Conservation (phyloP, 2,113 vertebrate species). For the Catharus minimus region DNA sequence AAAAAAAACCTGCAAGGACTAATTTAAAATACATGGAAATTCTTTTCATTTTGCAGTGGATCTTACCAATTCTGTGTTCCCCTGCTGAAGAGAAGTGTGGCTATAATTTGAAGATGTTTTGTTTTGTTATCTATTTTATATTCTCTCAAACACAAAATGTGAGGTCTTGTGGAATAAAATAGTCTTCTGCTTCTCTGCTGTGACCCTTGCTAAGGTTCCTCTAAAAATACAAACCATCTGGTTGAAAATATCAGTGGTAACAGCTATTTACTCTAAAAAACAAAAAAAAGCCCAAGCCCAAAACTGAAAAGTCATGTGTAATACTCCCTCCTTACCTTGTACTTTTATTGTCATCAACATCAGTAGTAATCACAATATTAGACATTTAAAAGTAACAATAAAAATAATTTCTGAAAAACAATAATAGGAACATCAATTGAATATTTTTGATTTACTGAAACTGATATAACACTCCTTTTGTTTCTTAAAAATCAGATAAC, state of each 20-base stretch:
- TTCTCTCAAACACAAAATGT: not conserved
- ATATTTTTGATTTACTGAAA: not conserved
- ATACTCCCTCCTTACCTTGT: not conserved
- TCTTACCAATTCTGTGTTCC: not conserved
- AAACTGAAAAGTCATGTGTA: not conserved
- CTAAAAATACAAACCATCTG: not conserved
- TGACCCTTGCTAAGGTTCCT: not conserved
- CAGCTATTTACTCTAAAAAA: not conserved
- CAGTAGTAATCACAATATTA: not conserved
- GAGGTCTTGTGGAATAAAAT: not conserved
- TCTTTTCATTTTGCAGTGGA: not conserved
- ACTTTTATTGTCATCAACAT: not conserved
- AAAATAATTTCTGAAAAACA: not conserved
- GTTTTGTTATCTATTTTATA: not conserved
- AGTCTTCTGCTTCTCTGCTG: not conserved
- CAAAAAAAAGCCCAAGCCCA: not conserved
- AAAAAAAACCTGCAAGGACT: not conserved
- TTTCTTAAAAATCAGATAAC: not conserved
- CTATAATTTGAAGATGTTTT: not conserved
- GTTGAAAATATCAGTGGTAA: not conserved
- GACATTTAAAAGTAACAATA: not conserved
- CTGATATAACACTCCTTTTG: not conserved
- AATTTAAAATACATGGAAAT: not conserved
- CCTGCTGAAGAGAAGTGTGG: not conserved
- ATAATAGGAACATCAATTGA: not conserved